These are phyloP conservation scores for Halocynthia roretzi DNA, from an alignment of 23 tunicate genomes.

Conservation along the genomic window DNA sequence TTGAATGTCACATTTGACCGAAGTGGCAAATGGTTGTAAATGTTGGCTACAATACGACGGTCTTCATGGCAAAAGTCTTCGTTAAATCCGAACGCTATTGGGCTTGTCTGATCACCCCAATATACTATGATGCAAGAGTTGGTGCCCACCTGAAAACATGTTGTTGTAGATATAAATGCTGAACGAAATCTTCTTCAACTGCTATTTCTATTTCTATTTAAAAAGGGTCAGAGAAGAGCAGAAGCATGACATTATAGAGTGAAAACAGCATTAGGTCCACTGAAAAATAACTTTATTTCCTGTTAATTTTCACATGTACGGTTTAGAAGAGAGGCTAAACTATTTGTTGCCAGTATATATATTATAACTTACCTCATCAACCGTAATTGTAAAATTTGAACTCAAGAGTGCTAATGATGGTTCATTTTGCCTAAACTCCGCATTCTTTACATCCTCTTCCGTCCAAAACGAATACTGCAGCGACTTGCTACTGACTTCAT, in stretches of 20 bases:
- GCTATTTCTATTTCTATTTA: background rate
- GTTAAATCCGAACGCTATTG: constrained; percentile 17
- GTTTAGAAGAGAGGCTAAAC: background rate
- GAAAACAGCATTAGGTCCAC: no score
- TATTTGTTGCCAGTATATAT: background rate
- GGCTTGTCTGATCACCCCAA: constrained; percentile 22
- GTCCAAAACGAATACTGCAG: background rate
- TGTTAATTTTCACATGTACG: background rate
- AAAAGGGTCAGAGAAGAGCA: constrained; percentile 1
- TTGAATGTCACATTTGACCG: background rate
- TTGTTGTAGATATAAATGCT: background rate
- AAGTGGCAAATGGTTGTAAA: background rate
- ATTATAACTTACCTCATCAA: constrained; percentile 40
- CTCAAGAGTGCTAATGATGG: constrained; percentile 59
- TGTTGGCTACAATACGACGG: background rate
- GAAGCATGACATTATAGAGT: no score
- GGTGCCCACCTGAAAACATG: constrained; percentile 6
- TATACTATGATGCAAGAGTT: constrained; percentile 11
- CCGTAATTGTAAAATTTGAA: constrained; percentile 33
- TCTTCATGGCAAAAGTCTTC: constrained; percentile 5
- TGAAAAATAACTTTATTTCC: no score
- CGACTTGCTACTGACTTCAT: constrained; percentile 15
- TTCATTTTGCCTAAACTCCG: constrained; percentile 22
- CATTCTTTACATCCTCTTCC: constrained; percentile 17
- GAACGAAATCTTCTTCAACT: background rate